phyloP scores from a whole-genome alignment of 1,140 invertebrate genomes.

The Druon quercuslanigerum region DNA sequence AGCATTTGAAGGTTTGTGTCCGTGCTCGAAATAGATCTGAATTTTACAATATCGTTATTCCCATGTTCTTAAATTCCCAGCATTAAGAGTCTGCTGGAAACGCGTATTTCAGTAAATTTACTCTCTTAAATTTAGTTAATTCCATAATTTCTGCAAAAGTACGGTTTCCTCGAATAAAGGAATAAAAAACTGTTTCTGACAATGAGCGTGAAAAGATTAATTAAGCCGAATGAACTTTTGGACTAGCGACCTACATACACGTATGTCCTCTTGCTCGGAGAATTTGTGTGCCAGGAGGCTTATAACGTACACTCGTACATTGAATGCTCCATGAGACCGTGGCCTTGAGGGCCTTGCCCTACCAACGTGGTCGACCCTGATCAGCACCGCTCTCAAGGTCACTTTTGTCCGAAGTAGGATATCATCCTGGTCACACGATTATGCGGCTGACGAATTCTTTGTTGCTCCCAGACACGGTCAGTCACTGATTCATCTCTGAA shows the following conservation, averaged over 20 bases:
- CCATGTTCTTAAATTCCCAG: too few species aligned
- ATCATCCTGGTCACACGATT: constrained; percentile 39
- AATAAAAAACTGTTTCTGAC: not conserved
- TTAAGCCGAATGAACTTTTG: constrained; percentile 20
- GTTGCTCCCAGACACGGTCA: constrained; percentile 33
- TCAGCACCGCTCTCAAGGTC: constrained; percentile 52
- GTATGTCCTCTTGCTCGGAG: not conserved
- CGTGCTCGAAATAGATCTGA: too few species aligned
- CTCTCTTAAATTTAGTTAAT: not conserved
- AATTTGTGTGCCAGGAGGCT: constrained; percentile 1
- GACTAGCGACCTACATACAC: constrained; percentile 17
- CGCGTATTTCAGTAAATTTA: too few species aligned
- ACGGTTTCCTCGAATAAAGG: constrained; percentile 1
- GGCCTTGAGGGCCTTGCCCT: constrained; percentile 63
- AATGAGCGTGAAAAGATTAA: constrained; percentile 18
- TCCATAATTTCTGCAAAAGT: constrained; percentile 1
- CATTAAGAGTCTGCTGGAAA: too few species aligned
- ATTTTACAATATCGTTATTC: too few species aligned
- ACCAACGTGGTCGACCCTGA: constrained; percentile 58
- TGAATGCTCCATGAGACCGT: constrained; percentile 3
- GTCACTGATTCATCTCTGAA: constrained; percentile 47
- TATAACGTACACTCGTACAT: constrained; percentile 6
- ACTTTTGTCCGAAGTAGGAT: constrained; percentile 53
- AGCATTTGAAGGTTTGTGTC: too few species aligned
- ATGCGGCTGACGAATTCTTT: constrained; percentile 27